Evolutionary conservation across 2,888 invertebrate species (phyloP).

Genomic region (Lymantria dispar): DNA sequence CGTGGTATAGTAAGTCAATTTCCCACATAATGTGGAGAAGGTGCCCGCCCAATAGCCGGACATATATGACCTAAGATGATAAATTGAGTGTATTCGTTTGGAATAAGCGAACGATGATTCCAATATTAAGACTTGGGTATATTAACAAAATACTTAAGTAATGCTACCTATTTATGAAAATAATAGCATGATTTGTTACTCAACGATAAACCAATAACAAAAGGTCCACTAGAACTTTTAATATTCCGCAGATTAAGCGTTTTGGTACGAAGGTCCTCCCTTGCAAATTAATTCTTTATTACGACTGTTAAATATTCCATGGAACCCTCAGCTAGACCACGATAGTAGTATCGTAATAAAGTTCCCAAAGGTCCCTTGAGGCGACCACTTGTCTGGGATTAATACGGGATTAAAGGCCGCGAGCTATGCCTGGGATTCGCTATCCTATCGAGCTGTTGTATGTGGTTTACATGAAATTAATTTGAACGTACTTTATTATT

Average conservation of each 20-base stretch:
- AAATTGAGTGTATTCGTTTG: no score
- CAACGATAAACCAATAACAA: conserved; percentile 13
- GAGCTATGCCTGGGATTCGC: conserved; percentile 36
- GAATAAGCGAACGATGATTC: no score
- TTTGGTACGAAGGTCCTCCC: conserved; percentile 38
- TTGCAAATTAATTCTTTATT: conserved; percentile 69
- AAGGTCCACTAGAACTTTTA: conserved; percentile 41
- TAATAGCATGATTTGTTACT: conserved; percentile 4
- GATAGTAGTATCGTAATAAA: conserved; percentile 58
- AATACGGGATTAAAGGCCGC: conserved; percentile 46
- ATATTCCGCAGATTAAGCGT: conserved; percentile 51
- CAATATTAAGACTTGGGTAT: no score
- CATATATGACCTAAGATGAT: no score
- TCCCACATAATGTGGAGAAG: no score
- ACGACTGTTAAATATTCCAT: conserved; percentile 52
- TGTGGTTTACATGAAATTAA: conserved; percentile 41
- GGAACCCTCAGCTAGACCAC: conserved; percentile 26
- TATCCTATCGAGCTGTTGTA: conserved; percentile 12
- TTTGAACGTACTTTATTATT: no score
- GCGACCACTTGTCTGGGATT: conserved; percentile 73
- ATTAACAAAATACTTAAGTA: no score
- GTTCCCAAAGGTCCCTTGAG: conserved; percentile 68
- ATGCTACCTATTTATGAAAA: no score
- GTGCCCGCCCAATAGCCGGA: no score
- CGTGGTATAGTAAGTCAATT: no score